Evolutionary conservation across 92 coral and sea anemone species (phyloP).

Genomic region (Blastomussa wellsi): DNA sequence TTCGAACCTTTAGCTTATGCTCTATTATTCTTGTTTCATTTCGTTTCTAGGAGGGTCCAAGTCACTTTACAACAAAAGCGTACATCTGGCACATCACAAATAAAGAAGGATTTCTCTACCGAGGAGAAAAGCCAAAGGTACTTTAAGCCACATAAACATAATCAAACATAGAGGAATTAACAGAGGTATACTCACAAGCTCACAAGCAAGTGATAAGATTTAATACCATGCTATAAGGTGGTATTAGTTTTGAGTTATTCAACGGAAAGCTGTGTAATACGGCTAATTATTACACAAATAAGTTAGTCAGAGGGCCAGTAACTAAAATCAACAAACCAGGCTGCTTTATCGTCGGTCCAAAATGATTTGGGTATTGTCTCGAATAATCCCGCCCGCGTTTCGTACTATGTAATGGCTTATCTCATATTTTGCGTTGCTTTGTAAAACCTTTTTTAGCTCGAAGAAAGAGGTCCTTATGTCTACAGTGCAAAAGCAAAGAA

Average conservation of each 20-base stretch:
- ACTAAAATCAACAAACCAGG: too few species aligned
- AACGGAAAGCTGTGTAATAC: too few species aligned
- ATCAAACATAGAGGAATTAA: background rate
- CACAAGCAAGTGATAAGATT: background rate
- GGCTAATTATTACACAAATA: too few species aligned
- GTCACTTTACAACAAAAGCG: conserved; percentile 33
- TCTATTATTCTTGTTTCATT: background rate
- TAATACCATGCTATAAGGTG: too few species aligned
- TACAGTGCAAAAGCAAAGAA: conserved; percentile 64
- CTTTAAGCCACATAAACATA: background rate
- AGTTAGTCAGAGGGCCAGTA: background rate
- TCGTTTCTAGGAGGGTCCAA: conserved; percentile 38
- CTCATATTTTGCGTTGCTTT: too few species aligned
- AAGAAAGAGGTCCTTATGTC: conserved; percentile 87
- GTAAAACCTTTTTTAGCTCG: conserved; percentile 58
- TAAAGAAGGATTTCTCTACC: conserved; percentile 74
- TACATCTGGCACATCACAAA: conserved; percentile 88
- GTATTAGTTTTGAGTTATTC: too few species aligned
- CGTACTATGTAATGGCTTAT: too few species aligned
- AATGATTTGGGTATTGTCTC: too few species aligned
- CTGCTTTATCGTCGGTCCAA: too few species aligned
- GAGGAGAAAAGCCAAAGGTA: conserved; percentile 79
- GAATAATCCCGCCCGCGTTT: too few species aligned
- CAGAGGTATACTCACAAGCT: background rate
- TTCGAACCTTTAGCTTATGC: background rate